Percentiles rank a stretch among this genome's conserved stretches.
phyloP scores from a whole-genome alignment of 1,140 invertebrate species.

The Drosophila insularis region DNA sequence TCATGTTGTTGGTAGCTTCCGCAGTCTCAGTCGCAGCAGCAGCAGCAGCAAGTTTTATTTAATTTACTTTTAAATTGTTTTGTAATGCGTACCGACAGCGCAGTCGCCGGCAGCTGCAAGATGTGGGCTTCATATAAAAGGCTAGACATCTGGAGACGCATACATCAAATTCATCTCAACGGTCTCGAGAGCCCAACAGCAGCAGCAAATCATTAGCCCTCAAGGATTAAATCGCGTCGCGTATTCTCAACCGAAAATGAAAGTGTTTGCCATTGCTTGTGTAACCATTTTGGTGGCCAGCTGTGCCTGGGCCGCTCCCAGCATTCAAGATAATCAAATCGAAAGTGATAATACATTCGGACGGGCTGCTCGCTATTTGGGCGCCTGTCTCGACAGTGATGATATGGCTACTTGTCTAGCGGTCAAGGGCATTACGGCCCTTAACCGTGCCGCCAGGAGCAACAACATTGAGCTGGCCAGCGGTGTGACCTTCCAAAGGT shows the following conservation, averaged over 20 bases:
- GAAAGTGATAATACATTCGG: slow-evolving; percentile 73
- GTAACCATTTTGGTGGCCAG: slow-evolving; percentile 68
- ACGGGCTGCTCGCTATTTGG: slow-evolving; percentile 73
- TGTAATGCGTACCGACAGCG: slow-evolving; percentile 66
- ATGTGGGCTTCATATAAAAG: slow-evolving; percentile 74
- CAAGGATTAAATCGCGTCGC: slow-evolving; percentile 70
- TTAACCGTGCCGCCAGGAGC: slow-evolving; percentile 85
- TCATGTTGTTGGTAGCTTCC: slow-evolving; percentile 49
- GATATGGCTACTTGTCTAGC: slow-evolving; percentile 84
- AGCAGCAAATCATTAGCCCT: slow-evolving; percentile 15
- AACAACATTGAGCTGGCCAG: slow-evolving; percentile 84
- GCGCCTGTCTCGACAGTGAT: slow-evolving; percentile 81
- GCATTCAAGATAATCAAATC: slow-evolving; percentile 77
- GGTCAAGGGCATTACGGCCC: slow-evolving; percentile 84
- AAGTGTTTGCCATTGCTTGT: slow-evolving; percentile 78
- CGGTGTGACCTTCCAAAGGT: slow-evolving; percentile 85
- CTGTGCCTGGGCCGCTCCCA: slow-evolving; percentile 76
- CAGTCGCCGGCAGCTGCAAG: slow-evolving; percentile 42
- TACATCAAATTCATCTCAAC: slow-evolving; percentile 82
- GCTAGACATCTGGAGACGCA: slow-evolving; percentile 64
- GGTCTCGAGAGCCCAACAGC: slow-evolving; percentile 62
- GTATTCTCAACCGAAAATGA: slow-evolving; percentile 72
- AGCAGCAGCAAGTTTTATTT: slow-evolving; percentile 38
- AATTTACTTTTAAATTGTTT: slow-evolving; percentile 80
- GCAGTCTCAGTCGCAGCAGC: slow-evolving; percentile 35